Conservation (phyloP, 2,113 vertebrate genomes). For the Barbus barbus region DNA sequence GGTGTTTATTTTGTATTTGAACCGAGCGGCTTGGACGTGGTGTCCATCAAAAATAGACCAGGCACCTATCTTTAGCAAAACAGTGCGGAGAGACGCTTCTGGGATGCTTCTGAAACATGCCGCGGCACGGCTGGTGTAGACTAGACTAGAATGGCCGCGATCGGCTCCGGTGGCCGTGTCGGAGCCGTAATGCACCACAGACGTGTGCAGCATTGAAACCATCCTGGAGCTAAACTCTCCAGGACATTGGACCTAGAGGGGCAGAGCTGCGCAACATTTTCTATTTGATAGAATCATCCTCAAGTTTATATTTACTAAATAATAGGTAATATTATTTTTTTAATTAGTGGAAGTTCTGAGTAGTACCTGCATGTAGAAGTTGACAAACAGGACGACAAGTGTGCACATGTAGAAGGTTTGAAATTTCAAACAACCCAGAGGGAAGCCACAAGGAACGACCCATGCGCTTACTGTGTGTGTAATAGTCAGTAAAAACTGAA, state of each 20-base stretch:
- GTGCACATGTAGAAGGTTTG: slow-evolving; percentile 88
- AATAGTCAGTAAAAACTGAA: slow-evolving; percentile 87
- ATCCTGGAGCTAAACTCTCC: background rate
- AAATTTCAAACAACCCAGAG: slow-evolving; percentile 85
- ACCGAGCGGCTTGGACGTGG: background rate
- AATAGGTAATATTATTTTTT: background rate
- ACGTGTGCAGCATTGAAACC: no score
- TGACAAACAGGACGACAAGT: slow-evolving; percentile 83
- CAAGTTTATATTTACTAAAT: background rate
- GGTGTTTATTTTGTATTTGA: background rate
- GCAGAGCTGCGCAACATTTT: background rate
- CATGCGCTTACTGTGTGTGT: slow-evolving; percentile 83
- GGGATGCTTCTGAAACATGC: no score
- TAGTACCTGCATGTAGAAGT: slow-evolving; percentile 85
- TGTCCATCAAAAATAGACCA: background rate
- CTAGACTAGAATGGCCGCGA: no score
- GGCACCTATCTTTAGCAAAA: no score
- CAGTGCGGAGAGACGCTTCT: no score
- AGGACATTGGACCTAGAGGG: background rate
- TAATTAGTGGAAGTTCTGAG: slow-evolving; percentile 31
- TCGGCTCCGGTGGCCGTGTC: no score
- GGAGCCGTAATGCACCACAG: no score
- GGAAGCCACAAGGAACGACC: slow-evolving; percentile 84
- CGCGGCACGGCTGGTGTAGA: no score
- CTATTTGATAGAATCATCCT: background rate